Conservation (phyloP, 37 sponge, comb jelly and placozoan genomes). For the Eunapius fragilis region DNA sequence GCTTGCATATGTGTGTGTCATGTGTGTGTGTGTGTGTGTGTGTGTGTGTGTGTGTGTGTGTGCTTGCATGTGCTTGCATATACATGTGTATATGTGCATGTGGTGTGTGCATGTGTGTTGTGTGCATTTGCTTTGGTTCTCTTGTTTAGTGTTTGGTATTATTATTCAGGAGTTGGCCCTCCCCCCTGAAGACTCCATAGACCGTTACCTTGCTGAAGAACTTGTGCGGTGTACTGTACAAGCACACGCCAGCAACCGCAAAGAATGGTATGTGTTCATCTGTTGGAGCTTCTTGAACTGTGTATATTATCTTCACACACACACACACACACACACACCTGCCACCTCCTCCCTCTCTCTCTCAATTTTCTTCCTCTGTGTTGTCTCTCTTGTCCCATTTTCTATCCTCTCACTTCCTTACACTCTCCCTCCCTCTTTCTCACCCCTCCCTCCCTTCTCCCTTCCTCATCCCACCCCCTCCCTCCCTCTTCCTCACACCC, state of each 20-base stretch:
- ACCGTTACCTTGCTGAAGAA: slow-evolving; percentile 86
- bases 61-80: too few relatives aligned
- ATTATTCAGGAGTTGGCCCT: slow-evolving; percentile 39
- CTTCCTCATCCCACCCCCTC: not conserved
- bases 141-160: too few relatives aligned
- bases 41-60: too few relatives aligned
- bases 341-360: slow-evolving; percentile 10
- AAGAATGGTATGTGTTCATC: slow-evolving; percentile 66
- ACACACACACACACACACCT: not conserved
- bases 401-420: not conserved
- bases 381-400: too few relatives aligned
- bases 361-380: not conserved
- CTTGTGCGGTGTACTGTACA: slow-evolving; percentile 46
- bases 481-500: too few relatives aligned
- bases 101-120: too few relatives aligned
- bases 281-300: too few relatives aligned
- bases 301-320: too few relatives aligned
- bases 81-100: too few relatives aligned
- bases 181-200: slow-evolving; percentile 76
- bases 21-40: too few relatives aligned
- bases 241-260: slow-evolving; percentile 72
- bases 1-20: too few relatives aligned
- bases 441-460: not conserved
- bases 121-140: too few relatives aligned
- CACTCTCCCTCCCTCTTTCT: not conserved